Evolutionary conservation across 2,797 vertebrate species (phyloP).

Genomic region (Tolypeutes matacus): DNA sequence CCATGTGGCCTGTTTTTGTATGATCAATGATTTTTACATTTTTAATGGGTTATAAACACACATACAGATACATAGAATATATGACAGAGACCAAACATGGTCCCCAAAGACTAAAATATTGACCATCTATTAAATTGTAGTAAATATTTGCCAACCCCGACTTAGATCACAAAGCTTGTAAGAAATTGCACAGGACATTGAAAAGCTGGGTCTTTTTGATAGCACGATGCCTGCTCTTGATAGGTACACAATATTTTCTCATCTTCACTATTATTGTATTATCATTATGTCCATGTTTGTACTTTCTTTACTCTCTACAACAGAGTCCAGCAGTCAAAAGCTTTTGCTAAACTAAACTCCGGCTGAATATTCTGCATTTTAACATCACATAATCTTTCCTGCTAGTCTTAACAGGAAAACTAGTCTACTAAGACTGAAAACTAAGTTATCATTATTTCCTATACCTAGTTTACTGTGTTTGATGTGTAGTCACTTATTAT

Average conservation of each 20-base stretch:
- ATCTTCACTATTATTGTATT: not conserved
- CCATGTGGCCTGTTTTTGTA: not conserved
- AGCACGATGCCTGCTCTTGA: not conserved
- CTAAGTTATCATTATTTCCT: not conserved
- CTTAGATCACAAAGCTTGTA: not conserved
- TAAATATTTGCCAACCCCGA: not conserved
- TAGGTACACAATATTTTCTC: not conserved
- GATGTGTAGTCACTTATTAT: not conserved
- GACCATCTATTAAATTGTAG: not conserved
- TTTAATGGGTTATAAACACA: not conserved
- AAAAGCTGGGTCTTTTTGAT: not conserved
- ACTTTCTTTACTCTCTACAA: not conserved
- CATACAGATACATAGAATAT: not conserved
- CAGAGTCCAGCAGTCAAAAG: not conserved
- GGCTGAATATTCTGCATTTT: not conserved
- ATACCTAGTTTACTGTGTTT: not conserved
- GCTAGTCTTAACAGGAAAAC: not conserved
- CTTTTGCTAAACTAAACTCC: not conserved
- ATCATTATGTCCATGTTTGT: not conserved
- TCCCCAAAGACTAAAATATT: not conserved
- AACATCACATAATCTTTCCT: not conserved
- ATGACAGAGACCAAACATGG: not conserved
- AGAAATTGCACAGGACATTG: not conserved
- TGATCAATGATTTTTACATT: not conserved
- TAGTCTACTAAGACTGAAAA: not conserved